Evolutionary conservation across 2,888 invertebrate genomes (phyloP).

Genomic region (Tetropium fuscum): DNA sequence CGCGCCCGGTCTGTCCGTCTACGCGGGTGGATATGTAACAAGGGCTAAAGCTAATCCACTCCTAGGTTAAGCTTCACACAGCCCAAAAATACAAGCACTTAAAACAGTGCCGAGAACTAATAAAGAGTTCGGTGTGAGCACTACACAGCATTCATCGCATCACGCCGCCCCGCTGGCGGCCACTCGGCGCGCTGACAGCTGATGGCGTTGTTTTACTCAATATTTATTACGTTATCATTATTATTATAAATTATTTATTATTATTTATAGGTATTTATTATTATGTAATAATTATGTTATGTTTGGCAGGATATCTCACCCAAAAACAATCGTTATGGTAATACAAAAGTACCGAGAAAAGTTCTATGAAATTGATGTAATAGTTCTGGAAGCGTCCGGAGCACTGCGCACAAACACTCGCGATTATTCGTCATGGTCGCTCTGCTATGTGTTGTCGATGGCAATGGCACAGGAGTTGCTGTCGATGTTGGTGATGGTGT

Average conservation of each 20-base stretch:
- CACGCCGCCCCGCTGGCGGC: constrained; percentile 41
- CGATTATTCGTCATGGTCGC: constrained; percentile 27
- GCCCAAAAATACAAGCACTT: constrained; percentile 76
- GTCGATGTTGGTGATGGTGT: constrained; percentile 38
- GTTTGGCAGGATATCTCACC: constrained; percentile 68
- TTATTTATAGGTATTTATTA: constrained; percentile 56
- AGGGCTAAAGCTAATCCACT: constrained; percentile 70
- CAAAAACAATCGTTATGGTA: constrained; percentile 65
- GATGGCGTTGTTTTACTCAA: constrained; percentile 33
- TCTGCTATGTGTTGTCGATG: constrained; percentile 35
- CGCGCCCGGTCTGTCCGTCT: constrained; percentile 60
- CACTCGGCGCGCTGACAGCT: constrained; percentile 17
- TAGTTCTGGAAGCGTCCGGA: constrained; percentile 65
- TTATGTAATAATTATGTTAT: constrained; percentile 60
- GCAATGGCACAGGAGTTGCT: constrained; percentile 26
- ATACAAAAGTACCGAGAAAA: constrained; percentile 64
- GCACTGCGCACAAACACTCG: constrained; percentile 65
- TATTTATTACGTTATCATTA: constrained; percentile 50
- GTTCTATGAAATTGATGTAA: constrained; percentile 65
- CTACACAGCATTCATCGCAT: constrained; percentile 62
- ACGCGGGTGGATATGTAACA: constrained; percentile 69
- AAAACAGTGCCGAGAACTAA: constrained; percentile 75
- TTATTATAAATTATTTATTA: constrained; percentile 55
- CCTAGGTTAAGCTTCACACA: constrained; percentile 72
- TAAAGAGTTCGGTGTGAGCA: constrained; percentile 68